These are phyloP conservation scores for Drosophila ustulata DNA, from an alignment of 2,888 invertebrate genomes.

Conservation along the genomic window DNA sequence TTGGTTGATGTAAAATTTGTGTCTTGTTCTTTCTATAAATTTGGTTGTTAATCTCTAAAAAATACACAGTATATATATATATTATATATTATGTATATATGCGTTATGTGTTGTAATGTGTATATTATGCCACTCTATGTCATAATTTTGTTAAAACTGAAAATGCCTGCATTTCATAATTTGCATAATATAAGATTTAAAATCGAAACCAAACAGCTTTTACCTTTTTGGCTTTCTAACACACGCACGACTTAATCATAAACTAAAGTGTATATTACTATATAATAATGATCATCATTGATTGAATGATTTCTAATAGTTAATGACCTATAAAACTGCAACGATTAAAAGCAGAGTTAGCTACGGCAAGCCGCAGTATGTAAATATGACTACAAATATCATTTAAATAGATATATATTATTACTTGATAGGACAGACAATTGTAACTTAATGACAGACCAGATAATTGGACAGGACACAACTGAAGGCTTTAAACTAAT, in stretches of 20 bases:
- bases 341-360: constrained; percentile 4
- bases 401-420: background rate
- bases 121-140: constrained; percentile 23
- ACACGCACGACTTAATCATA: constrained; percentile 29
- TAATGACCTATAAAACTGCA: constrained; percentile 14
- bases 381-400: background rate
- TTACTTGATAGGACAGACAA: background rate
- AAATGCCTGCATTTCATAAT: constrained; percentile 46
- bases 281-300: constrained; percentile 8
- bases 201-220: constrained; percentile 28
- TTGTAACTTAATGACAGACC: background rate
- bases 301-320: background rate
- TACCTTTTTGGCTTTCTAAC: constrained; percentile 32
- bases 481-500: background rate
- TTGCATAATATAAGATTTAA: constrained; percentile 12
- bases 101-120: constrained; percentile 17
- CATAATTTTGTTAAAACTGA: constrained; percentile 38
- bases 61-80: constrained; percentile 38
- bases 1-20: constrained; percentile 53
- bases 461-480: background rate
- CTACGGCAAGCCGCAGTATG: background rate
- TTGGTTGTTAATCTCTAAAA: constrained; percentile 52
- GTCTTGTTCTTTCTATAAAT: constrained; percentile 44
- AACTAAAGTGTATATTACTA: constrained; percentile 17
- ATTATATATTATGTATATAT: constrained; percentile 18